Conservation (phyloP, 2,113 vertebrate genomes). For the Syngnathus scovelli region DNA sequence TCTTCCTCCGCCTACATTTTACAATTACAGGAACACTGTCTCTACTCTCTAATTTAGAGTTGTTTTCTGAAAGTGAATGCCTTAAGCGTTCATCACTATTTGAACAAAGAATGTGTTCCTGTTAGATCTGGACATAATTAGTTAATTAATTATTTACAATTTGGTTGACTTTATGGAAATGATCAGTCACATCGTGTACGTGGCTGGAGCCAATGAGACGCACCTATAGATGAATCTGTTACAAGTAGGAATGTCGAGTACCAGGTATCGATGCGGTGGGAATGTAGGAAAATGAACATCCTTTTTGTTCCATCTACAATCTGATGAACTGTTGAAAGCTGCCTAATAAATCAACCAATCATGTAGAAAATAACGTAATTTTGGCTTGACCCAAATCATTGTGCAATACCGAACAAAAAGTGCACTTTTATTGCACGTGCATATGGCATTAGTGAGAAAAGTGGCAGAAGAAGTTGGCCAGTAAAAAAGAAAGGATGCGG, state of each 20-base stretch:
- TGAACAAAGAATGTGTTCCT: background rate
- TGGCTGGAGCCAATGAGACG: no score
- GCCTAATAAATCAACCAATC: background rate
- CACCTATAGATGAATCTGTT: no score
- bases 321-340: background rate
- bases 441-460: conserved; percentile 55
- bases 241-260: no score
- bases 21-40: conserved; percentile 1
- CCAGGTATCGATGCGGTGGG: background rate
- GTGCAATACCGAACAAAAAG: conserved; percentile 37
- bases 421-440: conserved; percentile 44
- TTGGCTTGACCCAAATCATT: conserved; percentile 26
- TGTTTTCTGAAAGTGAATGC: background rate
- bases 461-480: conserved; percentile 42
- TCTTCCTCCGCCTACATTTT: conserved; percentile 7
- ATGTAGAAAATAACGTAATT: conserved; percentile 5
- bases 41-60: background rate
- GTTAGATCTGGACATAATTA: background rate
- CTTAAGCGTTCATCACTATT: conserved; percentile 2
- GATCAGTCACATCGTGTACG: background rate
- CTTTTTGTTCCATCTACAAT: background rate
- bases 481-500: conserved; percentile 35
- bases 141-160: background rate
- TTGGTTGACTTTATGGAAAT: background rate
- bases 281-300: background rate